Percentiles rank a stretch among this genome's conserved stretches.
Evolutionary conservation across 2,888 invertebrate genomes (phyloP).

Genomic region (Euspilapteryx auroguttella): DNA sequence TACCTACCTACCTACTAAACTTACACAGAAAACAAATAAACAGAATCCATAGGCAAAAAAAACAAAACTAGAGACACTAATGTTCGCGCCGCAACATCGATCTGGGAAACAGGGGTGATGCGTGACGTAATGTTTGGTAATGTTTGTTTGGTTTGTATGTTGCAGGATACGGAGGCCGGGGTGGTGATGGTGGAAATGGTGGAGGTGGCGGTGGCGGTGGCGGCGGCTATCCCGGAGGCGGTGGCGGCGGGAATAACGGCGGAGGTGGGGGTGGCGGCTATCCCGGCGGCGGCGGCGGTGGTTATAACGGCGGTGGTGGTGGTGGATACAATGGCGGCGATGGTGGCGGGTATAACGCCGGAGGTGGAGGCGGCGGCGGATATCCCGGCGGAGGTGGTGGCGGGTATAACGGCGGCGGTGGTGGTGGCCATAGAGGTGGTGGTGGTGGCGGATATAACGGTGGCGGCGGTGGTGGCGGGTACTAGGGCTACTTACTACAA

Average conservation of each 20-base stretch:
- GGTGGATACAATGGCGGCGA: too few species aligned
- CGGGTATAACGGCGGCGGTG: too few species aligned
- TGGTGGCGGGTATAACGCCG: slow-evolving; percentile 7
- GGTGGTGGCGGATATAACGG: slow-evolving; percentile 6
- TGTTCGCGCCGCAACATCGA: slow-evolving; percentile 3
- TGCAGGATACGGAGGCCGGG: slow-evolving; percentile 9
- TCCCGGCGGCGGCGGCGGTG: slow-evolving; percentile 12
- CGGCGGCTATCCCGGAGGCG: slow-evolving; percentile 10
- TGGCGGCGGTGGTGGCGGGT: slow-evolving; percentile 8
- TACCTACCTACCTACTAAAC: too few species aligned
- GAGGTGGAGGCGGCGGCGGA: slow-evolving; percentile 11
- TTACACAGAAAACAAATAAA: too few species aligned
- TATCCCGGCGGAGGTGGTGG: slow-evolving; percentile 9
- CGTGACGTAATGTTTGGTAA: slow-evolving; percentile 8
- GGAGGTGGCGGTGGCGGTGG: slow-evolving; percentile 11
- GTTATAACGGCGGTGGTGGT: slow-evolving; percentile 9
- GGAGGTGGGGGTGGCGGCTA: slow-evolving; percentile 14
- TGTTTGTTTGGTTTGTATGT: too few species aligned
- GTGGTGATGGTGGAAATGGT: slow-evolving; percentile 10
- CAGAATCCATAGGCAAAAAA: too few species aligned
- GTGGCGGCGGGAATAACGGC: slow-evolving; percentile 11
- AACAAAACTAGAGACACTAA: background rate
- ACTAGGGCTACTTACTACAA: too few species aligned
- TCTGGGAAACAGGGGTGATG: slow-evolving; percentile 4
- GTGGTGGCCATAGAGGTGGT: slow-evolving; percentile 3